Conservation (phyloP, 2,797 vertebrate species). For the Epinephelus malabaricus region DNA sequence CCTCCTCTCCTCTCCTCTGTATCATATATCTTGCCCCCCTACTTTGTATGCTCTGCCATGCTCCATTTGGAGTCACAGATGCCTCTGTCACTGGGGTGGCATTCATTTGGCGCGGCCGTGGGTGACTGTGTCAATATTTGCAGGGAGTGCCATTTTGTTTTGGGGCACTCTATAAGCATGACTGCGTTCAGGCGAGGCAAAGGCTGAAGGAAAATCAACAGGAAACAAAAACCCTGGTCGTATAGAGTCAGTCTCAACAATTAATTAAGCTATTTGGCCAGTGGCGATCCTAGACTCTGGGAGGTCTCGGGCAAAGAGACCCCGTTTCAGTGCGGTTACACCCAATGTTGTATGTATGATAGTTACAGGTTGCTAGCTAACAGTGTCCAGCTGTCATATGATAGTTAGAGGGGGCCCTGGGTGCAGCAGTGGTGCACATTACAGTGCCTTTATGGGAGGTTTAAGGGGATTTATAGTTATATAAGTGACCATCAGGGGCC, state of each 20-base stretch:
- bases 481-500: too few species aligned
- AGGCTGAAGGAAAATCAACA: slow-evolving; percentile 63
- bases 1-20: background rate
- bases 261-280: slow-evolving; percentile 71
- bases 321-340: too few species aligned
- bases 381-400: too few species aligned
- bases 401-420: too few species aligned
- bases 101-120: slow-evolving; percentile 71
- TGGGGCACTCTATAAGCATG: slow-evolving; percentile 61
- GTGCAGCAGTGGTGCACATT: too few species aligned
- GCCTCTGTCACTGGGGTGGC: slow-evolving; percentile 72
- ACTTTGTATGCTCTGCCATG: slow-evolving; percentile 64
- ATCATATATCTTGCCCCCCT: slow-evolving; percentile 22
- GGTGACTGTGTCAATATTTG: slow-evolving; percentile 82
- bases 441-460: too few species aligned
- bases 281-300: too few species aligned
- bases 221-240: slow-evolving; percentile 57
- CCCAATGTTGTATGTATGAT: too few species aligned
- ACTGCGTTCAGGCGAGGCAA: slow-evolving; percentile 46
- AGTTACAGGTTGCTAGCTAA: too few species aligned
- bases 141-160: slow-evolving; percentile 73
- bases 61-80: slow-evolving; percentile 79
- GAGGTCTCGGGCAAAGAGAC: too few species aligned
- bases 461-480: too few species aligned
- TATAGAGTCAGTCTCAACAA: slow-evolving; percentile 57